A percentile compares a stretch with the other conserved stretches of the same genome.
Evolutionary conservation across 2,113 vertebrate species (phyloP).

Genomic region (Diadophis punctatus): DNA sequence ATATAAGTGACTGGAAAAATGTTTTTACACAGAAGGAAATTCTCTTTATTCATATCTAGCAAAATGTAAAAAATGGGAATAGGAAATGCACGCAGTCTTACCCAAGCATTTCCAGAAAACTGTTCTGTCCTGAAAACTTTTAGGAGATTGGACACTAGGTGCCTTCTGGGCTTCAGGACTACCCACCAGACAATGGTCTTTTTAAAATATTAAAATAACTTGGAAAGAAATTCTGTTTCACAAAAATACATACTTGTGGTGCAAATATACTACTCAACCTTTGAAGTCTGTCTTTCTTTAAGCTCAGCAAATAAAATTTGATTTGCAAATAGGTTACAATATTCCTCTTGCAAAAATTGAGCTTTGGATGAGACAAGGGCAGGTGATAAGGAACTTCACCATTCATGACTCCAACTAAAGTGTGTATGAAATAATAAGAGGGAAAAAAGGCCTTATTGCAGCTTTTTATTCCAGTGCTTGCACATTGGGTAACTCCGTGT

Average conservation of each 20-base stretch:
- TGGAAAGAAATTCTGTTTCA: background rate
- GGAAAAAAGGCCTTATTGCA: slow-evolving; percentile 45
- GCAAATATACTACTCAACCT: background rate
- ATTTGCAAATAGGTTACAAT: background rate
- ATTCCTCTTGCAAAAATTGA: background rate
- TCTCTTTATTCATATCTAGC: background rate
- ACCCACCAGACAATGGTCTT: background rate
- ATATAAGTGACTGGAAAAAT: background rate
- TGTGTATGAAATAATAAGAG: slow-evolving; percentile 28
- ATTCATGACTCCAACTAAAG: background rate
- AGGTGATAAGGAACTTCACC: background rate
- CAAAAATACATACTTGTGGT: background rate
- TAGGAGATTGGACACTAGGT: too few relatives aligned
- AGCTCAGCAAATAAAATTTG: background rate
- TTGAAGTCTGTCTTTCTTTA: background rate
- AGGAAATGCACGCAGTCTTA: background rate
- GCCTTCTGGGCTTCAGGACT: background rate
- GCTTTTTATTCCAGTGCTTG: slow-evolving; percentile 54
- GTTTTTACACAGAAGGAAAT: background rate
- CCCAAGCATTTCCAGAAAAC: background rate
- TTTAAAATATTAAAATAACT: background rate
- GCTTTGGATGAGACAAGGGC: background rate
- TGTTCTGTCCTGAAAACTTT: background rate
- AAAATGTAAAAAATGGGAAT: background rate
- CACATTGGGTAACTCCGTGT: slow-evolving; percentile 53